Evolutionary conservation across 1,140 invertebrate genomes (phyloP).

Genomic region (Linepithema humile): DNA sequence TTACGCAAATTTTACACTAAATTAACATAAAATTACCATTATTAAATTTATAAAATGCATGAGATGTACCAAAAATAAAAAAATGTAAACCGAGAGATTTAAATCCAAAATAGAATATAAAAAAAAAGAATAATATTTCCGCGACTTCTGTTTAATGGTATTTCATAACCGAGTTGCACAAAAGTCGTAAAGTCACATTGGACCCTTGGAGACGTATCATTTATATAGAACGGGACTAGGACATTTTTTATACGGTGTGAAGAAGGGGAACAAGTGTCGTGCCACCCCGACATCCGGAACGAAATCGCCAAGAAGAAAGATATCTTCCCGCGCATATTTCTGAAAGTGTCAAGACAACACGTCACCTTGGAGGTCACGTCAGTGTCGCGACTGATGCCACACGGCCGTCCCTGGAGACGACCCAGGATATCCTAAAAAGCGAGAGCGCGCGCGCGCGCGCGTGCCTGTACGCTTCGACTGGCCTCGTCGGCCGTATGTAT

Average conservation of each 20-base stretch:
- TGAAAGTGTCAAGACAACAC: conserved; percentile 53
- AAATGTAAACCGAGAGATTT: neutral
- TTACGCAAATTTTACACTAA: neutral
- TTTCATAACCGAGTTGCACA: neutral
- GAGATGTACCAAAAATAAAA: no score
- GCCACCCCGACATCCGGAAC: conserved; percentile 23
- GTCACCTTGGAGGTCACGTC: conserved; percentile 69
- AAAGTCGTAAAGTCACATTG: conserved; percentile 4
- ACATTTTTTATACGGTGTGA: conserved; percentile 26
- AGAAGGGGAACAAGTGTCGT: conserved; percentile 3
- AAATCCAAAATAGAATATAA: neutral
- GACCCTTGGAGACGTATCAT: neutral
- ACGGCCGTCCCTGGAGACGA: conserved; percentile 57
- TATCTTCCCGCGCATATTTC: conserved; percentile 59
- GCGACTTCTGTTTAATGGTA: neutral
- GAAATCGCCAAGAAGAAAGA: conserved; percentile 53
- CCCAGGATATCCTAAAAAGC: conserved; percentile 10
- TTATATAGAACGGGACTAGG: neutral
- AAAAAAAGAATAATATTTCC: neutral
- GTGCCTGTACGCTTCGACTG: conserved; percentile 15
- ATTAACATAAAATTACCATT: neutral
- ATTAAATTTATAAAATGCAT: no score
- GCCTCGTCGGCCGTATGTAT: neutral
- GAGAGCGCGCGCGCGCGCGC: neutral
- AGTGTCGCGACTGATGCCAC: conserved; percentile 52